A percentile compares a stretch with the other conserved stretches of the same genome.
Evolutionary conservation across 2,888 invertebrate genomes (phyloP).

Genomic region (Ichneumoninae sp.): DNA sequence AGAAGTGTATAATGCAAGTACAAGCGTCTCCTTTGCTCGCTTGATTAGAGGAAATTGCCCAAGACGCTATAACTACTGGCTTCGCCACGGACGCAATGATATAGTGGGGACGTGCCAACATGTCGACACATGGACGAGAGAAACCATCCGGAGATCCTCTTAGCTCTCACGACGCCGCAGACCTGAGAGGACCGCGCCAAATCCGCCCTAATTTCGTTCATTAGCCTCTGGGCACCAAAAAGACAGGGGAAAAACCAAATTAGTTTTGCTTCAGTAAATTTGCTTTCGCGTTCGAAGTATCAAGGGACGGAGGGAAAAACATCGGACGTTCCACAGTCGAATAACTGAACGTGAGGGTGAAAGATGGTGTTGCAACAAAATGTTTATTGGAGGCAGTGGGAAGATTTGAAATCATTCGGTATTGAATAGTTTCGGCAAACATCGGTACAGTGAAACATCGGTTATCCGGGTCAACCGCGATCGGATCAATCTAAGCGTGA

Average conservation of each 20-base stretch:
- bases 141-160: not conserved
- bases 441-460: too few species aligned
- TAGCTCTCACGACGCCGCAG: not conserved
- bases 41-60: slow-evolving; percentile 60
- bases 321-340: not conserved
- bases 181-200: not conserved
- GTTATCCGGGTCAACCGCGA: too few species aligned
- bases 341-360: not conserved
- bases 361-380: not conserved
- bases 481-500: too few species aligned
- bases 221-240: not conserved
- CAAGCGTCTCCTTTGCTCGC: slow-evolving; percentile 50
- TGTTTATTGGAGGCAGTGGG: not conserved
- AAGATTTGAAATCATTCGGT: not conserved
- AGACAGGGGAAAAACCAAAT: not conserved
- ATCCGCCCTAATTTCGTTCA: not conserved
- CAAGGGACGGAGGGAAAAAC: not conserved
- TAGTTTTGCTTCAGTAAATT: not conserved
- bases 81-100: slow-evolving; percentile 41
- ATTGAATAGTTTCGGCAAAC: not conserved
- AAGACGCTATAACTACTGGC: slow-evolving; percentile 51
- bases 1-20: slow-evolving; percentile 24
- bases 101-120: slow-evolving; percentile 23
- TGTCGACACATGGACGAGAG: slow-evolving; percentile 1
- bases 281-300: not conserved